A percentile compares a stretch with the other conserved stretches of the same genome.
Conservation (phyloP, 2,797 vertebrate species). For the Danionella dracula region DNA sequence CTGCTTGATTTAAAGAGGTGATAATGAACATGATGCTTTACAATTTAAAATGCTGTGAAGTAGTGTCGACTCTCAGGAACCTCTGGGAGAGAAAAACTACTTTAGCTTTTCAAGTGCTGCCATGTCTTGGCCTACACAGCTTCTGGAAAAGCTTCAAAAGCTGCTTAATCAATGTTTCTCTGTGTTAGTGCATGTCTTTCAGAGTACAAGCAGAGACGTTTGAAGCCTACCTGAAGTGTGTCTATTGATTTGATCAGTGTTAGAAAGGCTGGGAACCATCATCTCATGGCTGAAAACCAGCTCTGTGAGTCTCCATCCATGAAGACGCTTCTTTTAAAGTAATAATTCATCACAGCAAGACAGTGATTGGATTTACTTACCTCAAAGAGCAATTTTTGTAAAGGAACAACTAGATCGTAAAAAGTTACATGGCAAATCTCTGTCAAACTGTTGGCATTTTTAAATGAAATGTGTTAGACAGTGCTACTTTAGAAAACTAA, state of each 20-base stretch:
- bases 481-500: too few species aligned
- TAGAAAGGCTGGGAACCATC: conserved; percentile 54
- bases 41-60: background rate
- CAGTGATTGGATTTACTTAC: background rate
- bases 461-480: too few species aligned
- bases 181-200: conserved; percentile 51
- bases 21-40: background rate
- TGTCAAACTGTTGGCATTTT: too few species aligned
- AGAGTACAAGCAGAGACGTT: conserved; percentile 52
- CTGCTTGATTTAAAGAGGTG: background rate
- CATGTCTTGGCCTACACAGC: conserved; percentile 6
- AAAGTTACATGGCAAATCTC: too few species aligned
- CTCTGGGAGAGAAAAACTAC: background rate
- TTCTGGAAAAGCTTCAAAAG: conserved; percentile 40
- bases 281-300: conserved; percentile 26
- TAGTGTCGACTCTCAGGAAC: background rate
- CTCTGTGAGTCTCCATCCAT: background rate
- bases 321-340: background rate
- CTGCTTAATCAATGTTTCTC: conserved; percentile 52
- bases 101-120: conserved; percentile 1
- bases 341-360: background rate
- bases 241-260: conserved; percentile 61
- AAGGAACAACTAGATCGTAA: too few species aligned
- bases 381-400: background rate
- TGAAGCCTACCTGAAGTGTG: conserved; percentile 58